phyloP scores from a whole-genome alignment of 2,113 vertebrate species.

The Ammodytes marinus region DNA sequence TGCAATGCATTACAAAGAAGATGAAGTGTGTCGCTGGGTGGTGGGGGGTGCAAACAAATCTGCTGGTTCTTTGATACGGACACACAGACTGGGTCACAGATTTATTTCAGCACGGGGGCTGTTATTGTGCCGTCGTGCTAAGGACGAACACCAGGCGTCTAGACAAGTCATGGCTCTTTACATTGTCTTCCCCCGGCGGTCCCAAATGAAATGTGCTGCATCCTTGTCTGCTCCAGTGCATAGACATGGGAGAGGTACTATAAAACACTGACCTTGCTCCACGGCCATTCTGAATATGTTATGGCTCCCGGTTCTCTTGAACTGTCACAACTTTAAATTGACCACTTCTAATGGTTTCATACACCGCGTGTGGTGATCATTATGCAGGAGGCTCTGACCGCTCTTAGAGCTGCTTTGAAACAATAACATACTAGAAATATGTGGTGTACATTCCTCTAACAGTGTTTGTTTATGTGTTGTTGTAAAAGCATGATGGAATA shows the following conservation, averaged over 20 bases:
- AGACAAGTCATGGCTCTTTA: slow-evolving; percentile 83
- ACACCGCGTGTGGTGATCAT: slow-evolving; percentile 50
- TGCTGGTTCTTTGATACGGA: slow-evolving; percentile 56
- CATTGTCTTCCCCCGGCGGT: slow-evolving; percentile 78
- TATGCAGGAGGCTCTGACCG: slow-evolving; percentile 52
- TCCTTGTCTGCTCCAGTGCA: slow-evolving; percentile 77
- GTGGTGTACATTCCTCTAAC: background rate
- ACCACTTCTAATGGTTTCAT: slow-evolving; percentile 83
- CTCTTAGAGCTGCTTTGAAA: slow-evolving; percentile 35
- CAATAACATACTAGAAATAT: slow-evolving; percentile 20
- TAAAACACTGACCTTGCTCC: slow-evolving; percentile 82
- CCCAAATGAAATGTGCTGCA: slow-evolving; percentile 81
- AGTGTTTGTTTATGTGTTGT: slow-evolving; percentile 23
- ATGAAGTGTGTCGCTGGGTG: slow-evolving; percentile 60
- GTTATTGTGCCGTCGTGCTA: slow-evolving; percentile 65
- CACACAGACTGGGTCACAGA: slow-evolving; percentile 54
- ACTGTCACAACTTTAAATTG: slow-evolving; percentile 84
- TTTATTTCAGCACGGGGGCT: slow-evolving; percentile 69
- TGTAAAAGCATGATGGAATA: slow-evolving; percentile 20
- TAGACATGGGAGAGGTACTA: slow-evolving; percentile 76
- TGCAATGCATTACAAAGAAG: slow-evolving; percentile 85
- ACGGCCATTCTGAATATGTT: slow-evolving; percentile 83
- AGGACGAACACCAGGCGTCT: slow-evolving; percentile 77
- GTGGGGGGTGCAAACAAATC: slow-evolving; percentile 29
- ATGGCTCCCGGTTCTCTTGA: slow-evolving; percentile 83